Base-by-base conservation (phyloP, 2,797 vertebrate genomes). In the Stomatorhinus walkeri region DNA sequence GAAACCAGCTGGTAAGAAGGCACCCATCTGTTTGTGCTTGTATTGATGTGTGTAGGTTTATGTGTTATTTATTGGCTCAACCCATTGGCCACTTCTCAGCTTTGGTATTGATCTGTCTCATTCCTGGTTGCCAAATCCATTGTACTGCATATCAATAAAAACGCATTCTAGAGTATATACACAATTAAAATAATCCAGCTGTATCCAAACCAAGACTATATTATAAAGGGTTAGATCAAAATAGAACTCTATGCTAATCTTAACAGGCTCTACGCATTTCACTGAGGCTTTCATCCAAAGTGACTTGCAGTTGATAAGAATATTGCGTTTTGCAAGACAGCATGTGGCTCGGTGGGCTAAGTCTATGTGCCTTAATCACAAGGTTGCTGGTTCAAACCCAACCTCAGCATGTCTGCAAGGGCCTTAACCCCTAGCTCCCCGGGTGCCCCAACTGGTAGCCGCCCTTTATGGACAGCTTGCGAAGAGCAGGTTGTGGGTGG, bases 1-100 rank as follows among this genome's bases (percentile, higher is more conserved):
- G 95, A 88, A 96, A 94, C 92, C 96, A 97, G 93, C 91, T 97
- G 94, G 96, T 97, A 88, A 94, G 94, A 51, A 54, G 87, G 24
- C 56, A 0, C 87, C 87, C 59, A 86, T 54, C 24, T 81, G 43
- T n/a, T 49, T 85, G 24, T 59, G 54, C 24, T 46, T 61, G 52
- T 46, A 32, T 54, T 61, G 43, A 85, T 54, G 54, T 59, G 56
- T 56, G 10, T 36, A 89, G 87, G 64, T 87, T 16, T 88, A 40
- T 86, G 8, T 36, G 49, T 40, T 46, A 19, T 12, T 87, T 5
- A 19, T 81, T 81, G 19, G 16, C 36, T 79, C 72, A 19, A 7
- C 72, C 36, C 40, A 84, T 9, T 85, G 19, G 46, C 22, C 49
- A 48, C n/a, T 43, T 88, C 10, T 72, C n/a, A 28, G 61, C 6